Conservation (phyloP, 92 coral and sea anemone species). For the Palythoa grandiflora region DNA sequence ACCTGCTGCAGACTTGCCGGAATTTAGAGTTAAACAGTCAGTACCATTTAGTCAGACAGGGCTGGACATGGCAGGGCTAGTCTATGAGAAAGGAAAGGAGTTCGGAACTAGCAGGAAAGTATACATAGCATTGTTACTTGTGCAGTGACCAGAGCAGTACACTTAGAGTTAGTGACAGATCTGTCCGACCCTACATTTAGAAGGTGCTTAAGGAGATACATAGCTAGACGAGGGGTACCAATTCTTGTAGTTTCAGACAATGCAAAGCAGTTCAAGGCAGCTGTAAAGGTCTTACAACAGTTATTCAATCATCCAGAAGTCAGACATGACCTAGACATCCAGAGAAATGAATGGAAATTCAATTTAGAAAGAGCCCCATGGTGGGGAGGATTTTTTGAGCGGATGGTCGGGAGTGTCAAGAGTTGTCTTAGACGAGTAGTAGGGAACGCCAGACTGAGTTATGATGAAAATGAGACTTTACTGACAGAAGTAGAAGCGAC, state of each 20-base stretch:
- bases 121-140: constrained; percentile 35
- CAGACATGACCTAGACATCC: constrained; percentile 14
- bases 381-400: constrained; percentile 53
- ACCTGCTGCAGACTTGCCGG: constrained; percentile 18
- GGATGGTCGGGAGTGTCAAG: constrained; percentile 47
- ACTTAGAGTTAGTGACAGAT: constrained; percentile 49
- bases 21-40: constrained; percentile 16
- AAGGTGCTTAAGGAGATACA: constrained; percentile 27
- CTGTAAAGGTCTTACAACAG: constrained; percentile 10
- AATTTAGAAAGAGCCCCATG: constrained; percentile 38
- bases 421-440: constrained; percentile 35
- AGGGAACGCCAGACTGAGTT: constrained; percentile 38
- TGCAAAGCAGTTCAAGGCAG: constrained; percentile 43
- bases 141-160: constrained; percentile 46
- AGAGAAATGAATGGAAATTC: constrained; percentile 24
- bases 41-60: constrained; percentile 11
- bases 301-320: constrained; percentile 40
- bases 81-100: constrained; percentile 6
- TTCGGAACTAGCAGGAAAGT: not conserved
- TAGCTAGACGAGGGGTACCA: constrained; percentile 44
- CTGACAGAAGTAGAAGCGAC: constrained; percentile 49
- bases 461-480: constrained; percentile 29
- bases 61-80: not conserved
- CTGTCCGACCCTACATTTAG: constrained; percentile 22
- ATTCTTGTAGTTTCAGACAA: constrained; percentile 42